A percentile compares a stretch with the other conserved stretches of the same genome.
Evolutionary conservation across 2,888 invertebrate species (phyloP).

Genomic region (Dinocampus coccinellae): DNA sequence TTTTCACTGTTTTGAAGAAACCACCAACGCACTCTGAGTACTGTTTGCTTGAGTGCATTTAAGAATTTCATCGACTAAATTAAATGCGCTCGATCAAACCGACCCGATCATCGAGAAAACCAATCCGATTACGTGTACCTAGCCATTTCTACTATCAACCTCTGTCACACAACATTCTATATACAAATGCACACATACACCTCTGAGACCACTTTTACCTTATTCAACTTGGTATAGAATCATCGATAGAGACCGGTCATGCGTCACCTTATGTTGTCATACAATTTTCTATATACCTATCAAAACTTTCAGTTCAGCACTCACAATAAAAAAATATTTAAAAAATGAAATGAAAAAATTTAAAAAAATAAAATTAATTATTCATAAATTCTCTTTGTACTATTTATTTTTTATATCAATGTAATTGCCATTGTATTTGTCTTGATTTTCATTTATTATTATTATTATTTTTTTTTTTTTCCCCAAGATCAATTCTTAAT

Average conservation of each 20-base stretch:
- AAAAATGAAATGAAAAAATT: neutral
- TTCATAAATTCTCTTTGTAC: neutral
- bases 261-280: constrained; percentile 18
- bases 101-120: constrained; percentile 18
- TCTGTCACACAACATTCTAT: neutral
- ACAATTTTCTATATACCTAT: constrained; percentile 19
- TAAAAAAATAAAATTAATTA: neutral
- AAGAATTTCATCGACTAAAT: neutral
- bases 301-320: constrained; percentile 1
- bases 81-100: constrained; percentile 5
- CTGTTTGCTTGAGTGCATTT: neutral
- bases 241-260: constrained; percentile 14
- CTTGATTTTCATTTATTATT: neutral
- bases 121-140: constrained; percentile 19
- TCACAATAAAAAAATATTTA: neutral
- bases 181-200: neutral
- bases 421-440: neutral
- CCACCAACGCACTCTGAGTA: neutral
- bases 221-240: too few species aligned
- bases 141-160: neutral
- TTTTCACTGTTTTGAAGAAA: neutral
- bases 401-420: neutral
- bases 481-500: neutral
- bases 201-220: neutral
- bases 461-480: neutral